Evolutionary conservation across 1,140 invertebrate genomes (phyloP).

Genomic region (Aradophagus sp.): DNA sequence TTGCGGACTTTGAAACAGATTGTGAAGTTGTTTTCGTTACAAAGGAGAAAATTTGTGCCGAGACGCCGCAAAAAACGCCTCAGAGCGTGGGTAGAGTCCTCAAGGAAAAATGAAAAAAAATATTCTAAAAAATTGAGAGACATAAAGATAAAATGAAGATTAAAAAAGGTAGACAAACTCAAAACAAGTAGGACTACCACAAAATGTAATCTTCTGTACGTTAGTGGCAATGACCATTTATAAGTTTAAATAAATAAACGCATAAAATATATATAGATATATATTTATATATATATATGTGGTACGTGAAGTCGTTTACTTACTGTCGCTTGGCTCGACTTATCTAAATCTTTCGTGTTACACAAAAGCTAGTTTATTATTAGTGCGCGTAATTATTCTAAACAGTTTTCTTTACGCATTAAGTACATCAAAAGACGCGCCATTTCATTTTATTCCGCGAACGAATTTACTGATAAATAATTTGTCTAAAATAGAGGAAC

Average conservation of each 20-base stretch:
- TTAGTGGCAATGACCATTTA: conserved; percentile 63
- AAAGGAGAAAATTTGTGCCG: conserved; percentile 10
- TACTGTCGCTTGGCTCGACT: conserved; percentile 71
- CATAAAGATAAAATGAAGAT: conserved; percentile 44
- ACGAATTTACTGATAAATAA: too few species aligned
- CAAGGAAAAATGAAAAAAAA: conserved; percentile 29
- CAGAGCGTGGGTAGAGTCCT: conserved; percentile 31
- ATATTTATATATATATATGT: conserved; percentile 62
- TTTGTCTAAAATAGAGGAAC: too few species aligned
- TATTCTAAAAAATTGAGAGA: conserved; percentile 36
- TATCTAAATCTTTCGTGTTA: conserved; percentile 70
- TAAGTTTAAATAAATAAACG: conserved; percentile 57
- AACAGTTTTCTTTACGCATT: conserved; percentile 19
- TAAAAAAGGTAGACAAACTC: conserved; percentile 47
- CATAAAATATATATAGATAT: conserved; percentile 65
- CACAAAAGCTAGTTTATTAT: conserved; percentile 68
- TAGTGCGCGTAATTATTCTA: conserved; percentile 48
- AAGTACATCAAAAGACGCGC: too few species aligned
- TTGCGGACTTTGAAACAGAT: conserved; percentile 16
- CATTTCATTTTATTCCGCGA: too few species aligned
- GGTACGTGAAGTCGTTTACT: conserved; percentile 73
- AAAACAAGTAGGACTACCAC: conserved; percentile 55
- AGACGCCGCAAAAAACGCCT: conserved; percentile 38
- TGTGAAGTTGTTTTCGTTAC: conserved; percentile 2
- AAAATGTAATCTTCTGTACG: conserved; percentile 57